Percentiles rank a stretch among this genome's conserved stretches.
These are phyloP conservation scores for Chirona hameri DNA, from an alignment of 2,888 invertebrate genomes.

Conservation along the genomic window DNA sequence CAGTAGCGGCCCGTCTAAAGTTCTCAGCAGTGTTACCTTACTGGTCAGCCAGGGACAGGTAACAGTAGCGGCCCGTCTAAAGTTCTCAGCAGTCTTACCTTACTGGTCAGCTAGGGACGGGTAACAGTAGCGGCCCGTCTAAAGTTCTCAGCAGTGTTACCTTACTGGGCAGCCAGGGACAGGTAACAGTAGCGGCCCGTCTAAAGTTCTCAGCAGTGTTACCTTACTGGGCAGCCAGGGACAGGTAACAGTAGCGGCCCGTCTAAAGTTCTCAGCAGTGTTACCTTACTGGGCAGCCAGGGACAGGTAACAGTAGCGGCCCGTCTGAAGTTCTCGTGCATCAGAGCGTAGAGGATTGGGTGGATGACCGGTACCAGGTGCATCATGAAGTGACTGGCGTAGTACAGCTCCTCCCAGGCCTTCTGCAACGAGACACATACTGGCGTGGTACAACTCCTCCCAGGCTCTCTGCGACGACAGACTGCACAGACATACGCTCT, in stretches of 20 bases:
- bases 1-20: too few species aligned
- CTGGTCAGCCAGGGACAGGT: too few species aligned
- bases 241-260: background rate
- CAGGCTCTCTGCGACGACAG: too few species aligned
- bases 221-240: background rate
- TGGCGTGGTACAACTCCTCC: background rate
- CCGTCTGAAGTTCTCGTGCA: conserved; percentile 10
- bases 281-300: background rate
- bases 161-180: too few species aligned
- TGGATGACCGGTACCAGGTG: conserved; percentile 2
- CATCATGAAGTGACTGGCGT: conserved; percentile 6
- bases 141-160: too few species aligned
- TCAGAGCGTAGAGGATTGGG: background rate
- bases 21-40: too few species aligned
- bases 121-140: too few species aligned
- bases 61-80: too few species aligned
- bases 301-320: background rate
- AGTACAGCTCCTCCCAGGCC: background rate
- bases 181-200: too few species aligned
- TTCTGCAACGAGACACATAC: background rate
- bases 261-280: background rate
- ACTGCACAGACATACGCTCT: too few species aligned
- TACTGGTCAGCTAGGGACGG: too few species aligned
- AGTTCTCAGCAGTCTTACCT: too few species aligned
- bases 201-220: background rate